These are phyloP conservation scores for Mongoloraphidia duomilia DNA, from an alignment of 2,888 invertebrate genomes.

Conservation along the genomic window DNA sequence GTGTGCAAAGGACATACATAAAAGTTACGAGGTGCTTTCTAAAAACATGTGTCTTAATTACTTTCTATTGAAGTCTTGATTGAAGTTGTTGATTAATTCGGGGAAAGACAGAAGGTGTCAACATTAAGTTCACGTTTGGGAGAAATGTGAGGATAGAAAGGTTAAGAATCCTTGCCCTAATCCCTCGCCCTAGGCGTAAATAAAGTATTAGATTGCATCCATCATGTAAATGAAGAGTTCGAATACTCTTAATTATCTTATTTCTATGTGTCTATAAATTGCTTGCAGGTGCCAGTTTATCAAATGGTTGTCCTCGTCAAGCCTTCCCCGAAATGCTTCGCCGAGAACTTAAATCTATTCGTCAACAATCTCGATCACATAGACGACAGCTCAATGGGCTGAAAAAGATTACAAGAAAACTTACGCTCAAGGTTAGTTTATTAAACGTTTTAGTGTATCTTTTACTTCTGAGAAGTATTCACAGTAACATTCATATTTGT, in stretches of 20 bases:
- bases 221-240: conserved; percentile 5
- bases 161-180: too few species aligned
- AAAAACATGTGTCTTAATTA: too few species aligned
- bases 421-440: conserved; percentile 21
- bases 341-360: conserved; percentile 10
- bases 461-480: background rate
- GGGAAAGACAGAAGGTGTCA: too few species aligned
- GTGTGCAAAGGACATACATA: too few species aligned
- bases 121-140: too few species aligned
- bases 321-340: conserved; percentile 8
- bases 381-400: conserved; percentile 23
- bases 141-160: too few species aligned
- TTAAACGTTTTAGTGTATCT: background rate
- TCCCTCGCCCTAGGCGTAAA: too few species aligned
- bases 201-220: background rate
- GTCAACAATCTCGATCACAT: conserved; percentile 15
- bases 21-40: too few species aligned
- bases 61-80: too few species aligned
- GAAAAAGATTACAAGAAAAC: conserved; percentile 26
- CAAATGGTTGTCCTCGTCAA: background rate
- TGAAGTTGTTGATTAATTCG: too few species aligned
- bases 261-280: background rate
- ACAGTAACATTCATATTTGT: background rate
- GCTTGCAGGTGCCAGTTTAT: background rate
- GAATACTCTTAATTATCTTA: background rate